Conservation (phyloP, 2,797 vertebrate genomes). For the Hoplostethus mediterraneus region DNA sequence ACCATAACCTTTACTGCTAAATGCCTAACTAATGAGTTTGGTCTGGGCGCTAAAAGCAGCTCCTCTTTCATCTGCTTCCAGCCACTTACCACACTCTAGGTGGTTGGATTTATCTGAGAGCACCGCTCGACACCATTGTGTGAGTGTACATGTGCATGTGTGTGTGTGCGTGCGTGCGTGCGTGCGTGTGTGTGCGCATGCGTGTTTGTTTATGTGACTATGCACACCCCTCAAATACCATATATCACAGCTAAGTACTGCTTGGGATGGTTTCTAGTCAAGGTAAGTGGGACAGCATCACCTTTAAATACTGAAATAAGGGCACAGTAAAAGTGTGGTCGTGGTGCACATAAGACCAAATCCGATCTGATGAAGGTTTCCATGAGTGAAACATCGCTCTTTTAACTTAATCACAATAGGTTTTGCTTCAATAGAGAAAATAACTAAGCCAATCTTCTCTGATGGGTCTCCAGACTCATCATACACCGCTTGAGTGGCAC, state of each 20-base stretch:
- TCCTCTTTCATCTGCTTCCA: conserved; percentile 5
- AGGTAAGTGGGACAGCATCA: too few species aligned
- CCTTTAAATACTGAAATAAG: too few species aligned
- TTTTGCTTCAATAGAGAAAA: too few species aligned
- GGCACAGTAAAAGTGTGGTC: too few species aligned
- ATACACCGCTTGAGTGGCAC: too few species aligned
- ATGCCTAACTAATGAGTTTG: conserved; percentile 11
- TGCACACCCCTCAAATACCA: conserved; percentile 16
- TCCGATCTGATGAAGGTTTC: too few species aligned
- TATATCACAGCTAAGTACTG: background rate
- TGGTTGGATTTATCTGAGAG: conserved; percentile 20
- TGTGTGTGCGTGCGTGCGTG: conserved; percentile 8
- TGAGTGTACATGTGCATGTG: background rate
- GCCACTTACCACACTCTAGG: conserved; percentile 6
- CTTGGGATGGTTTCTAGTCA: background rate
- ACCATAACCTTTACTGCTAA: background rate
- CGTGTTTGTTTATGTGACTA: conserved; percentile 5
- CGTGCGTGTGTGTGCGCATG: background rate
- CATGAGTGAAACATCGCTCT: too few species aligned
- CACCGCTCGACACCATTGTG: background rate
- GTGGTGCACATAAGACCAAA: too few species aligned
- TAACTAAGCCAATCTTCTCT: too few species aligned
- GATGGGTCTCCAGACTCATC: too few species aligned
- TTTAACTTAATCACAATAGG: too few species aligned
- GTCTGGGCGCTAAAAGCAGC: conserved; percentile 17